Percentiles rank a stretch among this genome's conserved stretches.
phyloP scores from a whole-genome alignment of 2,888 invertebrate genomes.

The Hedychridium roseum region DNA sequence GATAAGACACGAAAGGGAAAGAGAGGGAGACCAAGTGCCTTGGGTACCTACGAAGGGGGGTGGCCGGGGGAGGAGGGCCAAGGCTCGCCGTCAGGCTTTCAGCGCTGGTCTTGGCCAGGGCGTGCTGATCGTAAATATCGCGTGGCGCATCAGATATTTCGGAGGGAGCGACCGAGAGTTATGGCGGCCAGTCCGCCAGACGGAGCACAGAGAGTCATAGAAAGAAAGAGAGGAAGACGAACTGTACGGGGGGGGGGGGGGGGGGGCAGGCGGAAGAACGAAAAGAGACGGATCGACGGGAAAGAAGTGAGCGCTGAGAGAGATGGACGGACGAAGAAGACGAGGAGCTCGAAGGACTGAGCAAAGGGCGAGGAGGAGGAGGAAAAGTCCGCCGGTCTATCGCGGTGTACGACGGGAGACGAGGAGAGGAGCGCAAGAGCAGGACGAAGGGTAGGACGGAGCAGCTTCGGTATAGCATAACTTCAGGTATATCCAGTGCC shows the following conservation, averaged over 20 bases:
- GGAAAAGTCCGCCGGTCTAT: conserved; percentile 29
- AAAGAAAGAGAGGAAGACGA: conserved; percentile 20
- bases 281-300: not conserved
- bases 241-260: not conserved
- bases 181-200: conserved; percentile 44
- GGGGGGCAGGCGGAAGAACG: not conserved
- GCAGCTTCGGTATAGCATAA: conserved; percentile 57
- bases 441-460: conserved; percentile 38
- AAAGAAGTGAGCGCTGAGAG: conserved; percentile 9
- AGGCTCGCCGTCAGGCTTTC: conserved; percentile 39
- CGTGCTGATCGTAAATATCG: conserved; percentile 51
- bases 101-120: conserved; percentile 34
- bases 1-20: conserved; percentile 16
- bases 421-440: conserved; percentile 23
- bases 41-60: too few species aligned
- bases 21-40: conserved; percentile 8
- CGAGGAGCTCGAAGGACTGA: too few species aligned
- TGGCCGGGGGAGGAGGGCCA: conserved; percentile 21
- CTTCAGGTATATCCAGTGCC: conserved; percentile 63
- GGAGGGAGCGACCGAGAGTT: conserved; percentile 47
- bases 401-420: conserved; percentile 16
- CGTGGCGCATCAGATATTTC: conserved; percentile 50
- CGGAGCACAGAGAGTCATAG: conserved; percentile 38
- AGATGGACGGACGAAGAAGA: conserved; percentile 11
- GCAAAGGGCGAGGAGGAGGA: conserved; percentile 13